Evolutionary conservation across 2,113 vertebrate species (phyloP), one percentile per base, ranked within the genome.

Genomic region (Forbesichthys papilliferus): DNA sequence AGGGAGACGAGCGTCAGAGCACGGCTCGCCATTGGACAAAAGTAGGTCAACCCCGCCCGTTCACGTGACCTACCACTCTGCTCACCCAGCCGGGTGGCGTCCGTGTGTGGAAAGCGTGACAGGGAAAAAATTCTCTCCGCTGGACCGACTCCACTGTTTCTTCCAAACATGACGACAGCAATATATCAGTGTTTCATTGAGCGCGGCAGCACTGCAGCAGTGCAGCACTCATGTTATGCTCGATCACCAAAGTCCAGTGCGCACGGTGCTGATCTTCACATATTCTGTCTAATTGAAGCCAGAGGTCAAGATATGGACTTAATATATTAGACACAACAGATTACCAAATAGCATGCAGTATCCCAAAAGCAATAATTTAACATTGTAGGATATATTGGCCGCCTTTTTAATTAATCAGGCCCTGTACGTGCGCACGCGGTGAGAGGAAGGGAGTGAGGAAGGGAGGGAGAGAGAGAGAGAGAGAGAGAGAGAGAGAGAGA

Each of bases 21-120:
- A 47, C 54, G 65, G 58, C 54, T 57, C 68, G 74, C 80, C 52
- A 90, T 91, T 92, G 91, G 92, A 66, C 9, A 48, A 90, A 92
- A 90, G 78, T 92, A 91, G 91, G 91, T 92, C 91, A 92, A 71
- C 48, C 85, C 66, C 1, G 46, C 75, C 81, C 57, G 58, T 18
- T 89, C 87, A 87, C 82, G 83, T 92, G 90, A 91, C 69, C 80
- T 11, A 11, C 51, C 72, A 64, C 47, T 75, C 79, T 61, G 48
- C 56, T 69, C 13, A 66, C 8, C 11, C 2, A 20, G 16, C 48
- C 20, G 11, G 11, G n/a, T n/a, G 4, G n/a, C 18, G 12, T 6
- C 46, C 5, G 62, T 56, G 72, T 16, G 73, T 18, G 64, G 9
- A 63, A 48, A 63, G 46, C n/a, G 46, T 63, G 61, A 63, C 46